Evolutionary conservation across 1,140 invertebrate species (phyloP), one percentile per base, ranked within the genome.

Genomic region (Capitella teleta): DNA sequence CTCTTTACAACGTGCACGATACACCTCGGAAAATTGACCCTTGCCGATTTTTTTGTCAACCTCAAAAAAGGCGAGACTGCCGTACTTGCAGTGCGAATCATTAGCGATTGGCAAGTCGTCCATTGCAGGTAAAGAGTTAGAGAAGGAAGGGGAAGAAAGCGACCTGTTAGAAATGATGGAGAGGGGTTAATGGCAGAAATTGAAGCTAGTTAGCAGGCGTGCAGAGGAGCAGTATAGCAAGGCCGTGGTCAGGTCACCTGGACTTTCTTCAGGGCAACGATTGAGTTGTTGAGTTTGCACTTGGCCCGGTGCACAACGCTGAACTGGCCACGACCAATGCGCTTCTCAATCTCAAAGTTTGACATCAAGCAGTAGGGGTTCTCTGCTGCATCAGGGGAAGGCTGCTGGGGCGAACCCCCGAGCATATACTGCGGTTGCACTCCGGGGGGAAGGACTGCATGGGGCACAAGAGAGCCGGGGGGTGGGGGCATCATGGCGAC

Each of bases 11-110:
- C 61, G 60, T 19, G 79, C 80, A 51, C 73, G 63, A 59, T 75
- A 80, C n/a, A 82, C 81, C 25, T 77, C 74, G 56, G 77, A 77
- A 61, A 83, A 82, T 60, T 81, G 78, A 28, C 80, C 81, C 58
- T 78, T 78, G 0, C 81, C 82, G 55, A 83, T 78, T 55, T 76
- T 75, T 57, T 78, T 77, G 44, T 78, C 76, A 37, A 81, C 74
- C 50, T 75, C 73, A 65, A 81, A 79, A 55, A 78, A 71, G 14
- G 52, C 24, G 23, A 49, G 46, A 5, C 25, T 28, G 25, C 52
- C 55, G 40, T 56, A 56, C 21, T 12, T 24, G 41, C 49, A 49
- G 23, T 48, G 37, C n/a, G 45, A 25, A 36, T 47, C 45, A 34
- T 28, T 28, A 16, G 25, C 16, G 16, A 43, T 43, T 26, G 26